Conservation (phyloP, 2,113 vertebrate genomes). For the Serinus canaria region DNA sequence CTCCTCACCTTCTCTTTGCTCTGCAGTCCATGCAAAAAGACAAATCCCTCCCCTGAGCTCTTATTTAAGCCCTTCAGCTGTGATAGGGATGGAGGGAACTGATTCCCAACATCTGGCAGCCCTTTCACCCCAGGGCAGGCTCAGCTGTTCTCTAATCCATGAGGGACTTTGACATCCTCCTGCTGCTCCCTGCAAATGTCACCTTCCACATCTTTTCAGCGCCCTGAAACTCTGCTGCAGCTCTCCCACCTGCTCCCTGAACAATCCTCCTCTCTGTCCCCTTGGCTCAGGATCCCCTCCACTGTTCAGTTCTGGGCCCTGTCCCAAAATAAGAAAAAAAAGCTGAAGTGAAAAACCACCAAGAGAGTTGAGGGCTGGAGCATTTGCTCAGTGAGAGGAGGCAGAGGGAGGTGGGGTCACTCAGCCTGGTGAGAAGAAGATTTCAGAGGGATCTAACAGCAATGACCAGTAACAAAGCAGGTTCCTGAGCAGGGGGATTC, state of each 20-base stretch:
- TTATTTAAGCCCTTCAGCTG: neutral
- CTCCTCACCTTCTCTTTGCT: neutral
- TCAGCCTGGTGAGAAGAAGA: neutral
- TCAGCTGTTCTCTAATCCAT: neutral
- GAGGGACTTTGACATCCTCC: neutral
- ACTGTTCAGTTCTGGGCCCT: accelerated
- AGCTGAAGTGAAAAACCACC: neutral
- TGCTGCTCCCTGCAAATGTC: neutral
- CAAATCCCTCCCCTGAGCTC: neutral
- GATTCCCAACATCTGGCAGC: neutral
- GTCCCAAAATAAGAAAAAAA: neutral
- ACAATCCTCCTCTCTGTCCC: neutral
- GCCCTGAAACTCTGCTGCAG: neutral
- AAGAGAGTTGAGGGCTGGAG: neutral
- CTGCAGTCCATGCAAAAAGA: neutral
- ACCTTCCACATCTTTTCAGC: neutral
- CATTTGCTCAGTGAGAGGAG: neutral
- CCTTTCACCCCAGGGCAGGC: neutral
- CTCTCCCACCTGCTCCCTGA: neutral
- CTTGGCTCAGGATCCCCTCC: neutral
- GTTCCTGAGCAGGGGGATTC: neutral
- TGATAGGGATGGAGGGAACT: neutral
- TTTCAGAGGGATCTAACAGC: accelerated
- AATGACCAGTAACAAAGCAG: neutral
- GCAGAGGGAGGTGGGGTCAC: neutral